Base-by-base conservation (phyloP, 2,797 vertebrate genomes). In the Macropus fuliginosus region DNA sequence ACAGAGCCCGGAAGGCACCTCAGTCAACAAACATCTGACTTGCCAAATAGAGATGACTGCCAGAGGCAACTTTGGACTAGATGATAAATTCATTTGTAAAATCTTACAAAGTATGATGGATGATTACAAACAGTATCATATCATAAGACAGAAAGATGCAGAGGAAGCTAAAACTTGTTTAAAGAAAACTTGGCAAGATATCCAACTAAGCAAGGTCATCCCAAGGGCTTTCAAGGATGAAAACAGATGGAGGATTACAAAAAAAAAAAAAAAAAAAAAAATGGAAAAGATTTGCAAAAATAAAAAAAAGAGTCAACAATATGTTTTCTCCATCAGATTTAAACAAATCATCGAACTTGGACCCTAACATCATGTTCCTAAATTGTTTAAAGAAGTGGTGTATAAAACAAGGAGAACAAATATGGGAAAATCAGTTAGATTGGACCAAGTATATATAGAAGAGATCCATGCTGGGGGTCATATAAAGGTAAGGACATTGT, bases 241-340 rank as follows among this genome's bases (percentile, higher is more conserved):
- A 66, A 74, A 81, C 5, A 81, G 18, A 81, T 46, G 74, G 40
- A 46, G 1, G 18, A 46, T 10, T 81, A 62, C 31, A 96, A 55
- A 66, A 97, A 96, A 34, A 10, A 81, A n/a, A 96, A 55, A 66
- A 97, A 96, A 34, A 10, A 24, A 81, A 81, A 74, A 0, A n/a
- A 81, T 81, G 74, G 74, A 81, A 81, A 81, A 46, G n/a, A 81
- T 46, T 81, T 81, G n/a, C 40, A 24, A 81, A 81, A 81, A n/a
- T n/a, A 74, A 81, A 81, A 24, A 52, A 52, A 40, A 81, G 21
- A 8, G 6, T 24, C n/a, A 81, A 81, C 6, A 81, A 1, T 46
- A 24, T 81, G 74, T 81, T 81, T 81, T 81, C 40, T 81, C 5
- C 40, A 18, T 46, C 40, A 46, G 18, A 40, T 21, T 2, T 81